Evolutionary conservation across 2,797 vertebrate genomes (phyloP), one percentile per base, ranked within the genome.

Genomic region (Fratercula arctica): DNA sequence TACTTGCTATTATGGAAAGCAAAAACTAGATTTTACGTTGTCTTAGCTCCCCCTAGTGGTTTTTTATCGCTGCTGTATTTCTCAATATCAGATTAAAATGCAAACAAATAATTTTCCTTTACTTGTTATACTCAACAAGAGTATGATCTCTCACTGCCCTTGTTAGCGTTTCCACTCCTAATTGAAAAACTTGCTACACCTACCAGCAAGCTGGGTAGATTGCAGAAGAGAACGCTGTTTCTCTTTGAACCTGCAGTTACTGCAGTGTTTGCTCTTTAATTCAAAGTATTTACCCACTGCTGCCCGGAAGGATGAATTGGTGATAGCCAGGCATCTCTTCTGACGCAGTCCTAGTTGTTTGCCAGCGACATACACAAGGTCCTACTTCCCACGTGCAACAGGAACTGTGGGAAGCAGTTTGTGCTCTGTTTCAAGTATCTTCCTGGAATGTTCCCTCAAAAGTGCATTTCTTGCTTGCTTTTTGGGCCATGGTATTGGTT

Each of bases 11-110:
- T 60, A 13, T 2, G 25, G 25, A 19, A 68, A 53, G 25, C 11
- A 51, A 19, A 60, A 39, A 8, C 33, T 17, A 16, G 45, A 63
- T 80, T 33, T 46, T 60, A 61, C 16, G 28, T 79, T 93, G 76
- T 70, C 84, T 60, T 91, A 95, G 97, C 98, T 92, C 98, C 98
- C 97, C 75, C 98, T 98, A 92, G 97, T 95, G 98, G 67, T 45
- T 26, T 66, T 90, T 67, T 33, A 16, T 31, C 29, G 64, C 78
- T 76, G 61, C 29, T 90, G 15, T 17, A 26, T 53, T 80, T 89
- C 51, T 81, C 56, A 86, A 10, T 33, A 23, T 35, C 14, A 14
- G 51, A 11, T 57, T 70, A 74, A 76, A 90, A 85, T 25, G 14
- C 51, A 67, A 73, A 70, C 11, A 74, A 63, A 10, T 53, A 26